Evolutionary conservation across 2,888 invertebrate genomes (phyloP).

Genomic region (Drosophila niveifrons): DNA sequence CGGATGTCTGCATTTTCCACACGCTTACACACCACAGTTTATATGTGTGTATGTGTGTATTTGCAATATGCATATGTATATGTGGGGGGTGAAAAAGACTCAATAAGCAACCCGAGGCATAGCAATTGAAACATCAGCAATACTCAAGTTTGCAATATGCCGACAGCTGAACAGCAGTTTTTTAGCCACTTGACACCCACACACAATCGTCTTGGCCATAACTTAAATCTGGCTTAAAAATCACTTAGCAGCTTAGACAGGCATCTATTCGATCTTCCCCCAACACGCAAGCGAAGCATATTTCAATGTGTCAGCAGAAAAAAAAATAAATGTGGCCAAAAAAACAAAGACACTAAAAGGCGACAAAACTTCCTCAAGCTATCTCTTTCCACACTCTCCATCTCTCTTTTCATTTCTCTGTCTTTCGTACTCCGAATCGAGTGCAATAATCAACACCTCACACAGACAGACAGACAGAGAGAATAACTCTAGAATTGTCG

Average conservation of each 20-base stretch:
- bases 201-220: constrained; percentile 66
- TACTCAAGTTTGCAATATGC: constrained; percentile 80
- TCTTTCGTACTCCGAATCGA: constrained; percentile 35
- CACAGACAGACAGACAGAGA: constrained; percentile 15
- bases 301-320: constrained; percentile 67
- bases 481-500: constrained; percentile 66
- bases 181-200: constrained; percentile 70
- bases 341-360: constrained; percentile 35
- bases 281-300: constrained; percentile 8
- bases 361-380: not conserved
- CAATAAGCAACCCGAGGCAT: constrained; percentile 26
- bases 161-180: constrained; percentile 46
- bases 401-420: constrained; percentile 7
- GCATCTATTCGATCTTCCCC: constrained; percentile 19
- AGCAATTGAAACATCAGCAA: constrained; percentile 85
- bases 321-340: constrained; percentile 33
- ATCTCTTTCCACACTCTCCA: not conserved
- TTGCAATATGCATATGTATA: not conserved
- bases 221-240: constrained; percentile 77
- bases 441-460: constrained; percentile 72
- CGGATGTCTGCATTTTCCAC: constrained; percentile 69
- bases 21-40: constrained; percentile 19
- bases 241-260: constrained; percentile 63
- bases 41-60: not conserved
- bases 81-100: constrained; percentile 3